Evolutionary conservation across 2,113 vertebrate species (phyloP), one percentile per base, ranked within the genome.

Genomic region (Alethe castanea): DNA sequence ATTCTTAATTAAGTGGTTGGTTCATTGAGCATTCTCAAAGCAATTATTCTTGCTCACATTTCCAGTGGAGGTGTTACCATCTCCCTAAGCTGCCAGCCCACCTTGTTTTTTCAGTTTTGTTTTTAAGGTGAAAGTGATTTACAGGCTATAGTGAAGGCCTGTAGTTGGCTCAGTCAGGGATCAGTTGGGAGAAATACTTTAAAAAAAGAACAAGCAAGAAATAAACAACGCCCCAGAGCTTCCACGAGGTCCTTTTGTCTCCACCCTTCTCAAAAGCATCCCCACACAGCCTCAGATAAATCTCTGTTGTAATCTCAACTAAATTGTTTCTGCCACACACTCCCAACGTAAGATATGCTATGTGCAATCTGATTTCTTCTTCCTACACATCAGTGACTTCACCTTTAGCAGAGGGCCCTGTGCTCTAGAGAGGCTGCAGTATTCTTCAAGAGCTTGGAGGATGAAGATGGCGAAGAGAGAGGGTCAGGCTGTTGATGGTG

Each of bases 1-100:
- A 81, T 80, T 86, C 91, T 94, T 96, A 97, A 96, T 95, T 97
- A 96, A 96, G 86, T 94, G 73, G 40, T 70, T 71, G 47, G 73
- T 86, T 93, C 79, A 91, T 72, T 87, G 84, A 92, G 72, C 67
- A 76, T 62, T 88, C 84, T 54, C 79, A 74, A 77, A 96, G 88
- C 88, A 96, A 96, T 95, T 96, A 93, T 40, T 95, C 83, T 86
- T 94, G 74, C 61, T 86, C 82, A 66, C 66, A 74, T 66, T 94
- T 91, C 79, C 81, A 95, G 82, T 42, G 14, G 86, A 71, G 71
- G 76, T 81, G 78, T 96, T 93, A n/a, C 50, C 62, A 50, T 56
- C 24, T 66, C 77, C 88, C 93, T 78, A 62, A 42, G 72, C 61
- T 90, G 67, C 47, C 80, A 94, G 45, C 60, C 83, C 78, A 81